These are phyloP conservation scores for Xenotilapia leptura DNA, from an alignment of 2,113 vertebrate genomes.

Conservation along the genomic window DNA sequence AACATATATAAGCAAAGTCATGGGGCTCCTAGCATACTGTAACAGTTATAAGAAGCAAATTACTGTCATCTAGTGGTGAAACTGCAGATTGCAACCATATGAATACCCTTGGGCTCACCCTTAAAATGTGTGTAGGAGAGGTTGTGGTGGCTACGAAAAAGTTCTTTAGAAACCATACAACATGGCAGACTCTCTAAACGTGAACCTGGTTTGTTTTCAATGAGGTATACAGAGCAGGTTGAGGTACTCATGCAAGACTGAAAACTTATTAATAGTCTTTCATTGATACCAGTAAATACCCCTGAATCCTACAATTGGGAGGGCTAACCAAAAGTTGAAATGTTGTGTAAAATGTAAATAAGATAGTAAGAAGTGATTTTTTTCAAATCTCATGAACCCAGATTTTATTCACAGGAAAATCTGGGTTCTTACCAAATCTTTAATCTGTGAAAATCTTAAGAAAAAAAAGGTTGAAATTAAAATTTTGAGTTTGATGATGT, in stretches of 20 bases:
- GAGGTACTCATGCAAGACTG: background rate
- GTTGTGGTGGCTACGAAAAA: background rate
- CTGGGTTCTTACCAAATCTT: background rate
- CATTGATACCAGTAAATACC: background rate
- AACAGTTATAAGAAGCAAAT: background rate
- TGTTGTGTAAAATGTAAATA: background rate
- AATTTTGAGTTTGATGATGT: background rate
- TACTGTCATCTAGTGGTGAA: background rate
- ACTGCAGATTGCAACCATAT: background rate
- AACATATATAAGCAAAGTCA: background rate
- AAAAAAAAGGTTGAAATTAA: background rate
- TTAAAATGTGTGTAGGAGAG: background rate
- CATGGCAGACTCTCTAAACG: background rate
- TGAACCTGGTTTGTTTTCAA: background rate
- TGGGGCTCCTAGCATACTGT: background rate
- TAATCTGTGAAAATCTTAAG: background rate
- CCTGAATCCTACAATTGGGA: background rate
- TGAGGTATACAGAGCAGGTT: background rate
- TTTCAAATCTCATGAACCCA: background rate
- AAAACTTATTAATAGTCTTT: background rate
- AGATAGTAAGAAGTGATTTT: background rate
- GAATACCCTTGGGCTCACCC: background rate
- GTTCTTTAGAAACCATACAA: background rate
- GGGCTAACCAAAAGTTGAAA: background rate
- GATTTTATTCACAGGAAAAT: background rate